Percentiles rank a stretch among this genome's conserved stretches.
Evolutionary conservation across 2,797 vertebrate species (phyloP).

Genomic region (Pipistrellus pipistrellus): DNA sequence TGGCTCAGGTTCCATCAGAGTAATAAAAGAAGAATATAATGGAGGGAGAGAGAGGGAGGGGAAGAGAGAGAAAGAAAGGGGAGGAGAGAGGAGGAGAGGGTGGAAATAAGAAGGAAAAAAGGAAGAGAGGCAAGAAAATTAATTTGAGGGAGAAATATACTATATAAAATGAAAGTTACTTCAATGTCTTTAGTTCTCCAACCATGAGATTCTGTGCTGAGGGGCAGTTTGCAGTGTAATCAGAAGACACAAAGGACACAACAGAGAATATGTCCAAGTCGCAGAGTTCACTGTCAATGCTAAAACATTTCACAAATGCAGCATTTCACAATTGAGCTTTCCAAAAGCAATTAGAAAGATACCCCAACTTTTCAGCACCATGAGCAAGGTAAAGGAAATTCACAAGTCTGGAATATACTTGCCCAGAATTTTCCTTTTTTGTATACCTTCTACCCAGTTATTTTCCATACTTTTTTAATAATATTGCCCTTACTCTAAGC

Average conservation of each 20-base stretch:
- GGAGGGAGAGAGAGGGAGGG: rapidly evolving
- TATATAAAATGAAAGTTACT: background rate
- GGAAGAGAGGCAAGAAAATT: background rate
- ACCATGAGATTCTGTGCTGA: background rate
- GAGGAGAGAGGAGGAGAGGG: rapidly evolving
- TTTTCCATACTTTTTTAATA: background rate
- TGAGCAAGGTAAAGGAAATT: background rate
- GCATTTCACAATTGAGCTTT: background rate
- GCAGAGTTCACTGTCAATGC: background rate
- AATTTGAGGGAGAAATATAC: background rate
- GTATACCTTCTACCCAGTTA: background rate
- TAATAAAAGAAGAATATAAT: background rate
- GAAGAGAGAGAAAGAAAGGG: rapidly evolving
- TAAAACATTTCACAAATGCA: background rate
- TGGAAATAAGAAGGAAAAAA: no score
- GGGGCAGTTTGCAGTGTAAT: background rate
- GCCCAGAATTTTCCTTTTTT: background rate
- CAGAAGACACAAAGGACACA: background rate
- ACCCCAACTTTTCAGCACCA: background rate
- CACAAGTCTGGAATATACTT: background rate
- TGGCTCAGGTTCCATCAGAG: slow-evolving; percentile 40
- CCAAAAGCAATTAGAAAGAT: background rate
- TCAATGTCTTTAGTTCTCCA: background rate
- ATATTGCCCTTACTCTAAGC: background rate
- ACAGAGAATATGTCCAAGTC: background rate